phyloP scores from a whole-genome alignment of 2,888 invertebrate species.

The Hedya salicella region DNA sequence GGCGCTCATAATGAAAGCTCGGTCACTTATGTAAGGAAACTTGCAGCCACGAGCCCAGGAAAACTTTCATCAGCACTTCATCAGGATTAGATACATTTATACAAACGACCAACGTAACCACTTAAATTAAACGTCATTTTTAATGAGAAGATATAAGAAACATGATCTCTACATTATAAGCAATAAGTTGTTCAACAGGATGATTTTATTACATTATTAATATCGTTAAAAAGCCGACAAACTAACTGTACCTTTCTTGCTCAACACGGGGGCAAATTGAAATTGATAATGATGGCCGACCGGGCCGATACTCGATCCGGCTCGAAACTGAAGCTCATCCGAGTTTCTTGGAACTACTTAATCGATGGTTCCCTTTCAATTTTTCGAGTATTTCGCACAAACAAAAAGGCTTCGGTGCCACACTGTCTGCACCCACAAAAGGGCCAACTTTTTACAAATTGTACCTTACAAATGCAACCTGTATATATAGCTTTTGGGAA shows the following conservation, averaged over 20 bases:
- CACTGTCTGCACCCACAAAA: slow-evolving; percentile 81
- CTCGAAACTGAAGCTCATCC: slow-evolving; percentile 50
- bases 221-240: slow-evolving; percentile 27
- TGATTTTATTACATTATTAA: slow-evolving; percentile 12
- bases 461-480: slow-evolving; percentile 77
- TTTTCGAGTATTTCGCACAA: slow-evolving; percentile 67
- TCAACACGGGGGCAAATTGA: slow-evolving; percentile 35
- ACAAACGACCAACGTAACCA: neutral
- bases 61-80: slow-evolving; percentile 34
- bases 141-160: neutral
- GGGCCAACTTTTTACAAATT: slow-evolving; percentile 70
- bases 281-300: slow-evolving; percentile 35
- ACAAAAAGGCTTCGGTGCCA: slow-evolving; percentile 80
- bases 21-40: slow-evolving; percentile 40
- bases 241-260: slow-evolving; percentile 36
- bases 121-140: neutral
- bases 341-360: slow-evolving; percentile 69
- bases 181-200: slow-evolving; percentile 11
- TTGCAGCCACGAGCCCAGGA: slow-evolving; percentile 20
- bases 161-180: neutral
- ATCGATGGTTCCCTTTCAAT: slow-evolving; percentile 64
- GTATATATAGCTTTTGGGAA: slow-evolving; percentile 51
- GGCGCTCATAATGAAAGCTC: slow-evolving; percentile 37
- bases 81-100: neutral
- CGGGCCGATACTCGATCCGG: slow-evolving; percentile 33